Evolutionary conservation across 1,140 invertebrate genomes (phyloP), one percentile per base, ranked within the genome.

Genomic region (Lordiphosa mommai): DNA sequence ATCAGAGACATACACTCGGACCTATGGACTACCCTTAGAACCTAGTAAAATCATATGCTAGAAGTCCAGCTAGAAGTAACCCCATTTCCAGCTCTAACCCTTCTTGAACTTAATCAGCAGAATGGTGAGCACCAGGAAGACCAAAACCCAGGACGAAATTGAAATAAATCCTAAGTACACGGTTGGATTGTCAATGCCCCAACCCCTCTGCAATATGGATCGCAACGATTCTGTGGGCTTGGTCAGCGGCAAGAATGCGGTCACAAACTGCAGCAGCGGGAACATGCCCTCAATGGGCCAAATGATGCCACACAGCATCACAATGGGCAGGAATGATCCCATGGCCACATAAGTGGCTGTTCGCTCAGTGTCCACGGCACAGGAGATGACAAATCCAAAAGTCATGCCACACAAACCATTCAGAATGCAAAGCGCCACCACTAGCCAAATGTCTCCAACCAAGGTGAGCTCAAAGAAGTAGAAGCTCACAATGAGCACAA

Each of bases 331-430:
- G 87, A 99, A 98, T 3, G 95, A 96, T 2, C 97, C 97, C 86
- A 99, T 92, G 0, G 97, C 95, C 60, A 98, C 89, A 88, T 98
- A 98, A 0, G 97, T 98, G 0, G 97, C 97, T 4, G 95, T 96
- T 51, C 95, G 92, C 90, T 99, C 97, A 4, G 94, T 95, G 12
- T 96, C 95, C 84, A 96, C 97, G 2, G 94, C 89, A 20, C 94
- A 94, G 0, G 97, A 96, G 12, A 98, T 96, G 0, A 97, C 94
- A 76, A 98, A 95, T 71, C 96, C 96, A 76, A 97, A 97, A 60
- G 94, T 95, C 97, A 98, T 98, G 69, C 97, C 97, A 88, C 96
- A 97, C 0, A 97, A 87, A 2, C 96, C 97, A 80, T 95, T 93
- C 64, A 97, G 90, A 0, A 97, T 90, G 0, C 94, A 96, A 0